Base-by-base conservation (phyloP, 2,888 invertebrate species). In the Emesis furor region DNA sequence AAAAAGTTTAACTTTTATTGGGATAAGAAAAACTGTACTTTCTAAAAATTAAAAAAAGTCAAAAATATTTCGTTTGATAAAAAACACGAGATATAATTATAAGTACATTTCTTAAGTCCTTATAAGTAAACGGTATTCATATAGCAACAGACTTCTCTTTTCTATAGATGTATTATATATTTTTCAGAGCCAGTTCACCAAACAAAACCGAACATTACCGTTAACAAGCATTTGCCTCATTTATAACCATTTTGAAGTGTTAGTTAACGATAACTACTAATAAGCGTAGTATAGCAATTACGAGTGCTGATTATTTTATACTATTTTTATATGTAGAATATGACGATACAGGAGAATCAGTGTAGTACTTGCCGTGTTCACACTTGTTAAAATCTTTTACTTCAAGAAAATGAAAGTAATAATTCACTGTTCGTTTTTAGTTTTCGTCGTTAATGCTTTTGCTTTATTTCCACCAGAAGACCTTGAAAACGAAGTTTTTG, bases 391-490 rank as follows among this genome's bases (percentile, higher is more conserved):
- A 32, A 73, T 32, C 14, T 55, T 6, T 32, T 24, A 30, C 12
- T 24, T 35, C 39, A 17, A 94, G 86, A 77, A 12, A 46, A 37
- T 75, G n/a, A 62, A 62, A 17, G 12, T 62, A 14, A 62, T 62
- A 30, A 62, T 30, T 7, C 3, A 1, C 62, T 12, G 12, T 14
- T 30, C 30, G 1, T 30, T 30, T 24, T 62, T 62, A 30, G 30
- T 30, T 14, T 12, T 24, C 12, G 30, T 62, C 4, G 62, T n/a
- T 32, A 10, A 62, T 6, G 24, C 12, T 30, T 62, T 30, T 30
- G 30, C 62, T 7, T 10, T 62, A 30, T 2, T 4, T 10, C 62
- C 12, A 30, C 1, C 3, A 3, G 10, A 30, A 62, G 62, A 30
- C 3, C 12, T 12, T 10, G 62, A 62, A 62, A 62, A 30, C 12